Base-by-base conservation (phyloP, 2,888 invertebrate genomes). In the Phytoseiulus persimilis region DNA sequence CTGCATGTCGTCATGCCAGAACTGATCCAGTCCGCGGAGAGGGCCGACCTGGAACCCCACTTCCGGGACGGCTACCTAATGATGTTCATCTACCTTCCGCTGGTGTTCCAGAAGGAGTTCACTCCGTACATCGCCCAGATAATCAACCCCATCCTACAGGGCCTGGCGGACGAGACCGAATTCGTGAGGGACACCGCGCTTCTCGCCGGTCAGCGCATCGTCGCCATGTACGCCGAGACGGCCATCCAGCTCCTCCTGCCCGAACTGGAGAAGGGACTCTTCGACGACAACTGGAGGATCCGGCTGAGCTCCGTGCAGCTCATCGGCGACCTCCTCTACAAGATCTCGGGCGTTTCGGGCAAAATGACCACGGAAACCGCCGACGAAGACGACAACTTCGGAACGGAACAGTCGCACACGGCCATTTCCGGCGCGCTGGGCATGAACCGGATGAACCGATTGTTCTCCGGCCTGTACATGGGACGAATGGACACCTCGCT, bases 41-140 rank as follows among this genome's bases (percentile, higher is more conserved):
- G 98, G 90, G 95, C 95, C 0, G 97, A 98, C 93, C 96, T 97
- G 92, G 96, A 97, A 9, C 96, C 99, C 0, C 97, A 98, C 93
- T 98, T 99, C 0, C 97, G 99, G 92, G 99, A 99, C 93, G 99
- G 99, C 84, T 99, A 99, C 94, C 98, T 99, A 91, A 98, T 99
- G 97, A 97, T 99, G 97, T 99, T 98, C 93, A 99, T 99, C 92
- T 99, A 99, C 94, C 96, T 99, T 95, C 99, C 99, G 1, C 96
- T 96, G 90, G 98, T 98, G 23, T 99, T 99, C 93, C 97, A 97
- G 9, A 95, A 95, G 91, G 97, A 97, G 92, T 99, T 99, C 93
- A 96, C 96, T 0, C 96, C 96, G 0, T 99, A 98, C 93, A 96
- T 98, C 92, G 96, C 98, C 0, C 96, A 97, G 93, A 98, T 99